Conservation (phyloP, 2,797 vertebrate genomes). For the Acanthurus tractus region DNA sequence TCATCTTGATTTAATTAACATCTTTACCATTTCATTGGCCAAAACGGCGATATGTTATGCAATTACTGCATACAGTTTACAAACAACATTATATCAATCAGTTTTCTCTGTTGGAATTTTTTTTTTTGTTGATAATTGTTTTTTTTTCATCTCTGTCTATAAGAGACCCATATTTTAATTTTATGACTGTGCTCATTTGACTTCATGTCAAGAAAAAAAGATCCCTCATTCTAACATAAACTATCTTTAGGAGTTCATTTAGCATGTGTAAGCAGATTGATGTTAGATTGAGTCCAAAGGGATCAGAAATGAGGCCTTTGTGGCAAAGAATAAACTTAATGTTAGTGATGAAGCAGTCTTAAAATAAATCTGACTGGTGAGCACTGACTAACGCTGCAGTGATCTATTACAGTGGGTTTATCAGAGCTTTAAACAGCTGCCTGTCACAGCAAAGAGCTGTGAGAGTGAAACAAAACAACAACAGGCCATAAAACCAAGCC, state of each 20-base stretch:
- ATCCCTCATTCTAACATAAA: neutral
- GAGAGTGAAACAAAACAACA: no score
- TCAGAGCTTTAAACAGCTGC: neutral
- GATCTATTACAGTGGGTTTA: neutral
- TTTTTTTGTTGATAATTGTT: neutral
- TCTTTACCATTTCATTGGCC: neutral
- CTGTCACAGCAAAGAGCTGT: neutral
- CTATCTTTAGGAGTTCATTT: neutral
- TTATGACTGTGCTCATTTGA: neutral
- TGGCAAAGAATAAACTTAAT: no score
- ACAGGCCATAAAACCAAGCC: neutral
- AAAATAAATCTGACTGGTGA: no score
- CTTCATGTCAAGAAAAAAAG: neutral
- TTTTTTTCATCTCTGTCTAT: neutral
- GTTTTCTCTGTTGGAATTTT: neutral
- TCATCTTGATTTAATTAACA: constrained; percentile 5
- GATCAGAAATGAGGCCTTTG: neutral
- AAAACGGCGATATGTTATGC: neutral
- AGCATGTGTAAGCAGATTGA: neutral
- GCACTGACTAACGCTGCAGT: no score
- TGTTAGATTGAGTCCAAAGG: neutral
- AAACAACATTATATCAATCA: neutral
- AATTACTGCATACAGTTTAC: neutral
- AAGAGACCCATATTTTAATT: neutral
- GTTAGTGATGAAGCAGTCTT: no score